Evolutionary conservation across 2,797 vertebrate genomes (phyloP).

Genomic region (Hippoglossus hippoglossus): DNA sequence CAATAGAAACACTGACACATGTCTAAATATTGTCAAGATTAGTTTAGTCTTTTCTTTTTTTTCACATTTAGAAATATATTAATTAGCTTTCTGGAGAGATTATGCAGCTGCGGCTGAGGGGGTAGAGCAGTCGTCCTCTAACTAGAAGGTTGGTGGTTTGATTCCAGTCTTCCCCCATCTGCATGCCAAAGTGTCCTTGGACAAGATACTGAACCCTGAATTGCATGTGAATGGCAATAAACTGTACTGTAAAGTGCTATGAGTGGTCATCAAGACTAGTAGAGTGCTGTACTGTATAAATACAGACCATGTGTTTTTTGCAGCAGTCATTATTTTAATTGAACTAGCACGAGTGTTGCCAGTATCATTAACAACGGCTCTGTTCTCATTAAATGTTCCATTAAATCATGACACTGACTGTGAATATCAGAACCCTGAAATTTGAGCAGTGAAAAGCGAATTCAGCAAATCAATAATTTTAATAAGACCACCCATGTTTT

Average conservation of each 20-base stretch:
- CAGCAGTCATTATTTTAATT: conserved; percentile 1
- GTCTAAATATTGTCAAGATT: not conserved
- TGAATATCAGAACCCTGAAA: not conserved
- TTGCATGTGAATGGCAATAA: no score
- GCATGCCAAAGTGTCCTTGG: no score
- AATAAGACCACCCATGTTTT: not conserved
- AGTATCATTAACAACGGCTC: not conserved
- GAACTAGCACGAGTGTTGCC: not conserved
- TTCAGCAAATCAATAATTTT: not conserved
- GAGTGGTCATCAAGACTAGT: no score
- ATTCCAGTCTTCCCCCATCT: no score
- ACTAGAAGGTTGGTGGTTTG: no score
- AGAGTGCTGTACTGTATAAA: no score
- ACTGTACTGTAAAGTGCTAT: no score
- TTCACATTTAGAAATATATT: not conserved
- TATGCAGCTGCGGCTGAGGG: no score
- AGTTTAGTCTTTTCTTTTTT: no score
- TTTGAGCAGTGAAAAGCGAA: not conserved
- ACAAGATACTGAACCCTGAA: no score
- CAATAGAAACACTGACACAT: not conserved
- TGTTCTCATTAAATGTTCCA: not conserved
- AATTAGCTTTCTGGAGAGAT: not conserved
- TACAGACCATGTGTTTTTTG: not conserved
- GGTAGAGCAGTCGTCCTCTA: no score
- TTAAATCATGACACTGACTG: not conserved